Conservation (phyloP, 2,888 invertebrate genomes). For the Myopa tessellatipennis region DNA sequence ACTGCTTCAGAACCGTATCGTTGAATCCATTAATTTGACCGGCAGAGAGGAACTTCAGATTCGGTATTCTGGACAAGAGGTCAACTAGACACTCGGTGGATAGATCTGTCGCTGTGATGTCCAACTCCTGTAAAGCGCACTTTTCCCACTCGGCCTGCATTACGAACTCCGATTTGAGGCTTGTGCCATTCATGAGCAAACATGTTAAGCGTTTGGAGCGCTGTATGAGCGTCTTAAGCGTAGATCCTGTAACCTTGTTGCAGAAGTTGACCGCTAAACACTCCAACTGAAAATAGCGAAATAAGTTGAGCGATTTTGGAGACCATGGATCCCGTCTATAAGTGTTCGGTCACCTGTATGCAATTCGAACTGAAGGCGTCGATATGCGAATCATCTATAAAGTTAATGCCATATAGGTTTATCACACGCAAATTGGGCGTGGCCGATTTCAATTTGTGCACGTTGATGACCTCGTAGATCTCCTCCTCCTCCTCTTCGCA, state of each 20-base stretch:
- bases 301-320: not conserved
- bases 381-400: conserved; percentile 98
- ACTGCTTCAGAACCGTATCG: conserved; percentile 91
- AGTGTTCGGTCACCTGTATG: conserved; percentile 70
- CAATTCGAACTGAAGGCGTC: conserved; percentile 98
- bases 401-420: conserved; percentile 98
- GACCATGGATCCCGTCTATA: not conserved
- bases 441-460: conserved; percentile 97
- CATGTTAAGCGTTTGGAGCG: conserved; percentile 92
- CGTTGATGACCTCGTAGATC: conserved; percentile 98
- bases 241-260: conserved; percentile 95
- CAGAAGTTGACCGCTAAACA: conserved; percentile 98
- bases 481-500: conserved; percentile 99
- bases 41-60: conserved; percentile 89
- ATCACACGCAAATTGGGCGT: conserved; percentile 97
- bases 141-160: conserved; percentile 99
- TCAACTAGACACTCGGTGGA: conserved; percentile 93
- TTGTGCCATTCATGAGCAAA: conserved; percentile 96
- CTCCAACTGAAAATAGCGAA: conserved; percentile 78
- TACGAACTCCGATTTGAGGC: conserved; percentile 91
- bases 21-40: conserved; percentile 98
- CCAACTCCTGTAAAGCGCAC: conserved; percentile 91
- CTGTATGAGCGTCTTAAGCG: conserved; percentile 93
- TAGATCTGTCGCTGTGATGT: conserved; percentile 96
- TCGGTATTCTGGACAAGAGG: conserved; percentile 88